Conservation (phyloP, 2,113 vertebrate species). For the Phoxinus phoxinus region DNA sequence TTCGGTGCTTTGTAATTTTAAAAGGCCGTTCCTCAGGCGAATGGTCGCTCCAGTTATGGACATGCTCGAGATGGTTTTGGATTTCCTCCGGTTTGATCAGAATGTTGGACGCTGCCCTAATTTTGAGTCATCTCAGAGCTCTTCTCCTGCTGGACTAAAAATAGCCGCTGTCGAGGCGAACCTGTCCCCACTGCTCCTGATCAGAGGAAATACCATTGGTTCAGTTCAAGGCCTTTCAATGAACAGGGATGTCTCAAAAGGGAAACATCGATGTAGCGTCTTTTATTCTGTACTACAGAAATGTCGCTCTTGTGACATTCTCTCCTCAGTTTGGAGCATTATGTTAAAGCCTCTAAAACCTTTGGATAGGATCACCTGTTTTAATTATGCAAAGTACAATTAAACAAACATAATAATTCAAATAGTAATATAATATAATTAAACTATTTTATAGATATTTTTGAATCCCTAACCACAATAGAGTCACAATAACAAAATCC, state of each 20-base stretch:
- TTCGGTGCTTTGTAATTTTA: conserved; percentile 44
- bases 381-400: neutral
- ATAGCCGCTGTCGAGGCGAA: conserved; percentile 1
- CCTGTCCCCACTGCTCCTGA: conserved; percentile 9
- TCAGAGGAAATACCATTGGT: conserved; percentile 17
- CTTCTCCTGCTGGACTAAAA: conserved; percentile 44
- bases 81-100: conserved; percentile 52
- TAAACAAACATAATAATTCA: neutral
- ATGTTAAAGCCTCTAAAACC: neutral
- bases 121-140: conserved; percentile 54
- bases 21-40: conserved; percentile 29
- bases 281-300: neutral
- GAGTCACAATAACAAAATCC: neutral
- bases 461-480: too few species aligned
- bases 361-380: neutral
- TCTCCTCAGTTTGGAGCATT: neutral
- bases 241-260: neutral
- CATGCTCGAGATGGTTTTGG: conserved; percentile 47
- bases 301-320: neutral
- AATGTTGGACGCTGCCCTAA: conserved; percentile 52
- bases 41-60: conserved; percentile 52
- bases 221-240: conserved; percentile 18
- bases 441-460: neutral
- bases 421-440: neutral
- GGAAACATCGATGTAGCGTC: neutral